Conservation (phyloP, 2,113 vertebrate genomes). For the Centropus bengalensis region DNA sequence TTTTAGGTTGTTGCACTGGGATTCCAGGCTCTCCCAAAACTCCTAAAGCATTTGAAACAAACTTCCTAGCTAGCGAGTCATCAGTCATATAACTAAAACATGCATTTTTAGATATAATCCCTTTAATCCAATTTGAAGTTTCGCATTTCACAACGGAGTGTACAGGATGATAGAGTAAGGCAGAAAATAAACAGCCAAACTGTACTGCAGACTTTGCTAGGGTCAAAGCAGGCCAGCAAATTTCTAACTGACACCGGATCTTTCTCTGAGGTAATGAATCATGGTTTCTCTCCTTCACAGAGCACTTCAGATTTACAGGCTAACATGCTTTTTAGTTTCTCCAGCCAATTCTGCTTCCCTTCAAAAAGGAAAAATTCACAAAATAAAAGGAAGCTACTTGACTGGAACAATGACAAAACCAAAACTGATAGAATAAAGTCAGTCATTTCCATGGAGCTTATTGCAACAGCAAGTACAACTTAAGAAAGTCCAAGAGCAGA, state of each 20-base stretch:
- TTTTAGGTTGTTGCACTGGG: background rate
- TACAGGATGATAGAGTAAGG: background rate
- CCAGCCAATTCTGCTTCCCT: fast-evolving
- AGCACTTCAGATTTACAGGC: background rate
- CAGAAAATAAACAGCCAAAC: background rate
- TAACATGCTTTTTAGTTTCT: background rate
- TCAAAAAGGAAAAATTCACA: background rate
- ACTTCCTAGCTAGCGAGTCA: background rate
- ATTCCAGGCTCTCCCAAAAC: background rate
- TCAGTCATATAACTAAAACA: conserved; percentile 2
- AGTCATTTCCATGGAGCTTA: background rate
- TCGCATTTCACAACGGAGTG: conserved; percentile 4
- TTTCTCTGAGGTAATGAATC: background rate
- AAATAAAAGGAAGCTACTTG: background rate
- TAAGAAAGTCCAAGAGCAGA: background rate
- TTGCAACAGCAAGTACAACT: background rate
- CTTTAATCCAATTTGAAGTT: background rate
- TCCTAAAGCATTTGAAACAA: conserved; percentile 14
- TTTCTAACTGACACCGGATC: background rate
- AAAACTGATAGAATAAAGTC: background rate
- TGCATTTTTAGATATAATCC: background rate
- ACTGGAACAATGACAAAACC: background rate
- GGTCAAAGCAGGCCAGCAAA: background rate
- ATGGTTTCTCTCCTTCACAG: background rate
- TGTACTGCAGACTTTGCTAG: background rate